Percentiles rank a stretch among this genome's conserved stretches.
These are phyloP conservation scores for Lepisosteus osseus DNA, from an alignment of 2,113 vertebrate species.

Conservation along the genomic window DNA sequence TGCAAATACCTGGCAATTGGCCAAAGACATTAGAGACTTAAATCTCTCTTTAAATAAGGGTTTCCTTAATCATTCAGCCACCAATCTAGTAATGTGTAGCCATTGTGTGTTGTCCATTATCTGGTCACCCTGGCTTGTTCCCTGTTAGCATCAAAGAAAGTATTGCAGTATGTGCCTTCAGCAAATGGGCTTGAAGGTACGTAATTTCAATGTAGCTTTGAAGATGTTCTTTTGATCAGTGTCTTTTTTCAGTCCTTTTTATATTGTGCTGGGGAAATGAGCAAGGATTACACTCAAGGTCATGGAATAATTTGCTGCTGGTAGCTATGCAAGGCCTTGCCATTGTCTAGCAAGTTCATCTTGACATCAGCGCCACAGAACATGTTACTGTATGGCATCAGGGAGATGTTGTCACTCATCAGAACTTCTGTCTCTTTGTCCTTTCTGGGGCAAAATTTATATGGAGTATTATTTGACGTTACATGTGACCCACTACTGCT, in stretches of 20 bases:
- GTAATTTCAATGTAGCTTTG: constrained; percentile 29
- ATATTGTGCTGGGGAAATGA: constrained; percentile 39
- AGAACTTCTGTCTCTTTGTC: neutral
- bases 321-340: constrained; percentile 24
- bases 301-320: constrained; percentile 33
- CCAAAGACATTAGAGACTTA: constrained; percentile 14
- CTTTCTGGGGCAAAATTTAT: neutral
- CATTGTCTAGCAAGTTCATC: neutral
- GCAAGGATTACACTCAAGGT: constrained; percentile 35
- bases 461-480: no score
- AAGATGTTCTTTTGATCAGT: constrained; percentile 68
- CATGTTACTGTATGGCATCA: neutral
- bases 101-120: constrained; percentile 50
- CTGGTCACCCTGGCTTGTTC: constrained; percentile 51
- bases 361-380: neutral
- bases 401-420: neutral
- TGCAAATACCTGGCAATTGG: neutral
- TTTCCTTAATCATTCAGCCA: constrained; percentile 28
- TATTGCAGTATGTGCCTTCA: constrained; percentile 44
- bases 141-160: constrained; percentile 53
- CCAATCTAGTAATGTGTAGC: constrained; percentile 8
- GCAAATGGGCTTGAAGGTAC: constrained; percentile 47
- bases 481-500: no score
- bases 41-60: neutral
- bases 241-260: constrained; percentile 37